Evolutionary conservation across 1,140 invertebrate genomes (phyloP), one percentile per base, ranked within the genome.

Genomic region (Uloborus diversus): DNA sequence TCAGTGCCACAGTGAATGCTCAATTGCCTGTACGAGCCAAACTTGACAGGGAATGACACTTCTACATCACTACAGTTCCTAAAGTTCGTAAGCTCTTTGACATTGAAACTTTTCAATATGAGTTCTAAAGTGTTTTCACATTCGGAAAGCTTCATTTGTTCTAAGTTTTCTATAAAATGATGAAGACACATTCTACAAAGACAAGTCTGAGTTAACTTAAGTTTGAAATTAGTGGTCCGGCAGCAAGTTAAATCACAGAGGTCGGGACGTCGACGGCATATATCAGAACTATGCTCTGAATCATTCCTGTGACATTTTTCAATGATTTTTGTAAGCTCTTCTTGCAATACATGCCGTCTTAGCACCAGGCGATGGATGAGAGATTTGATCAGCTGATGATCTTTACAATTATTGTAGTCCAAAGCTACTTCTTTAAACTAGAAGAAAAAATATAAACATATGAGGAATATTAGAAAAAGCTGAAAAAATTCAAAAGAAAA

Each of bases 361-460:
- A 83, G 61, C 37, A 82, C 78, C 61, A 71, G 80, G 27, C 81
- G 56, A 37, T 82, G 80, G 13, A 81, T 82, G n/a, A 83, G 25
- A 11, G 81, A 81, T 59, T 64, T 70, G 1, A 84, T 73, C 14
- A 49, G 35, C 14, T 75, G 56, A 11, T 83, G 83, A 35, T 79
- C 65, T 47, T 84, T 70, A 76, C 84, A 87, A 70, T 85, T 86
- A 28, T 81, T 70, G 78, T 86, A 87, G 28, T 84, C 83, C 35
- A 88, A 62, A 11, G 85, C 86, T 23, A 86, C 61, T 82, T 88
- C 86, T 69, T 85, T 84, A 2, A 88, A 68, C 87, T 87, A 78
- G 59, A 84, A 83, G 33, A 23, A 23, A 62, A 57, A 68, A 66
- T 33, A 79, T 53, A n/a, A 53, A 7, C 9, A 53, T 9, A 42